Evolutionary conservation across 2,888 invertebrate species (phyloP).

Genomic region (Euclidia mi): DNA sequence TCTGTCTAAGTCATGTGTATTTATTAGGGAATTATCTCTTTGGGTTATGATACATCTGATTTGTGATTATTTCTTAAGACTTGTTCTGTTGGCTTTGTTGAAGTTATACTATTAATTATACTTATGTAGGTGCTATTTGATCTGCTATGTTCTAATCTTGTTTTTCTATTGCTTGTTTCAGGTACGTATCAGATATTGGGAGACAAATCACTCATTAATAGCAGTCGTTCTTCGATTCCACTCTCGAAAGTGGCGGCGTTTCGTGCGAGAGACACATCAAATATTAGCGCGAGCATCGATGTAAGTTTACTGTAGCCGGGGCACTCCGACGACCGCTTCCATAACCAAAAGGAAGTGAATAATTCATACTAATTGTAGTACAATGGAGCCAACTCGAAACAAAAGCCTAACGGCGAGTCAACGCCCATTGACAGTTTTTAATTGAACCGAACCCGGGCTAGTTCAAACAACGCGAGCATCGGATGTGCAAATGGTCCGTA

Average conservation of each 20-base stretch:
- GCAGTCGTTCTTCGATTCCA: neutral
- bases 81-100: too few relatives aligned
- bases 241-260: conserved; percentile 11
- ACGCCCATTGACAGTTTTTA: conserved; percentile 71
- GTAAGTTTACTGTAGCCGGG: conserved; percentile 37
- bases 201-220: neutral
- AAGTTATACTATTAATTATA: too few relatives aligned
- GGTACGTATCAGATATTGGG: neutral
- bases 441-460: conserved; percentile 62
- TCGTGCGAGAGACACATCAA: conserved; percentile 21
- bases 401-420: conserved; percentile 63
- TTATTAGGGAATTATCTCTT: too few relatives aligned
- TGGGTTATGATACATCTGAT: too few relatives aligned
- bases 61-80: too few relatives aligned
- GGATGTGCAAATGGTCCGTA: conserved; percentile 71
- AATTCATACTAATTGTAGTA: conserved; percentile 60
- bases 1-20: neutral
- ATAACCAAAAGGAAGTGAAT: conserved; percentile 57
- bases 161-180: too few relatives aligned
- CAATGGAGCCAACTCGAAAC: conserved; percentile 54
- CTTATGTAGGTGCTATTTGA: too few relatives aligned
- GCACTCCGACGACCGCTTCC: conserved; percentile 25
- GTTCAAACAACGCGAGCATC: conserved; percentile 64
- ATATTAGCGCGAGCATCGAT: conserved; percentile 29
- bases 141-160: too few relatives aligned